Conservation (phyloP, 2,888 invertebrate species). For the Rotaria sp. region DNA sequence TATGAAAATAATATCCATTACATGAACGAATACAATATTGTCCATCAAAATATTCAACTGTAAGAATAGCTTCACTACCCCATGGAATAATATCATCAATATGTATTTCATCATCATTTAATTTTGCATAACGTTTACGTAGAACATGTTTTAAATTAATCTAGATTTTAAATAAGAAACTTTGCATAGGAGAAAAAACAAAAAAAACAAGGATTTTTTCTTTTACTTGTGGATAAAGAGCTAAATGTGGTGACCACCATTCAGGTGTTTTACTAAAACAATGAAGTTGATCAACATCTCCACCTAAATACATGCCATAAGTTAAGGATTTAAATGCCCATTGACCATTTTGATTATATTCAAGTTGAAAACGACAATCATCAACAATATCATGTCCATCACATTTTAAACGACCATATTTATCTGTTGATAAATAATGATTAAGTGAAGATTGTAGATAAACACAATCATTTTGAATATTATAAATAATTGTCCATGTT, state of each 20-base stretch:
- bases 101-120: conserved; percentile 67
- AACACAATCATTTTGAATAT: conserved; percentile 61
- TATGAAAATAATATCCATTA: conserved; percentile 70
- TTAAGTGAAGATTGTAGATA: conserved; percentile 81
- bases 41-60: conserved; percentile 77
- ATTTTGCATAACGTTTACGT: conserved; percentile 83
- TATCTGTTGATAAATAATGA: conserved; percentile 80
- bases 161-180: conserved; percentile 54
- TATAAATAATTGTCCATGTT: conserved; percentile 78
- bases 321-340: conserved; percentile 67
- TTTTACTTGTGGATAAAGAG: conserved; percentile 79
- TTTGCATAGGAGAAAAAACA: conserved; percentile 41
- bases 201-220: conserved; percentile 41
- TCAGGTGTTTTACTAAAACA: conserved; percentile 88
- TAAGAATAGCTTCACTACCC: conserved; percentile 92
- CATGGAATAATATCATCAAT: conserved; percentile 93
- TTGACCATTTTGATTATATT: conserved; percentile 63
- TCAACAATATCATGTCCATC: conserved; percentile 71
- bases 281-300: conserved; percentile 78
- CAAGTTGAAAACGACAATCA: conserved; percentile 76
- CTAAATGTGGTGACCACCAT: conserved; percentile 86
- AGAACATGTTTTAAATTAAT: conserved; percentile 84
- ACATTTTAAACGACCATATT: conserved; percentile 89
- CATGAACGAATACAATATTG: conserved; percentile 90
- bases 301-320: conserved; percentile 83